Base-by-base conservation (phyloP, 2,888 invertebrate genomes). In the Bimastos eiseni region DNA sequence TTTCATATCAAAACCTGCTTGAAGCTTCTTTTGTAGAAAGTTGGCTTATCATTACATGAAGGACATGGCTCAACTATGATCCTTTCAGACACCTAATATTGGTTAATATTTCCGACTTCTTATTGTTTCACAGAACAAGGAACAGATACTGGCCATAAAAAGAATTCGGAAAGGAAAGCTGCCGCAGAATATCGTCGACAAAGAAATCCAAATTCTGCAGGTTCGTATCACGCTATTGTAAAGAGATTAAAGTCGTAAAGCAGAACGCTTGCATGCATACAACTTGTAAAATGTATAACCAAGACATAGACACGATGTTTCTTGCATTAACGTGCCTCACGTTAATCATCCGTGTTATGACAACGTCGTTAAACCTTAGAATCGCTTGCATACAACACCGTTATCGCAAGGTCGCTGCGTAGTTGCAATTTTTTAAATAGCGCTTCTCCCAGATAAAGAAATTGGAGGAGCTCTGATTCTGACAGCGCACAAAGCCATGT, bases 121-220 rank as follows among this genome's bases (percentile, higher is more conserved):
- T 86, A 5, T 30, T 86, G 33, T 34, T 13, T 70, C 70, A 86
- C 86, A 86, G 86, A 24, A 86, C 24, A 86, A 86, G 37, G 11
- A 3, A 13, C 6, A 15, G 86, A 19, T 36, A 19, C 86, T 86
- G 86, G 86, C 86, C 86, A 86, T 86, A 36, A 86, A 86, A 86
- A 34, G 86, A 86, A 86, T 86, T 86, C 86, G 36, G 37, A 86
- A 86, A 86, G 86, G 86, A 86, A 86, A 86, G 37, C 37, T 86
- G 36, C 86, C 86, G 6, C 86, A 86, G n/a, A 8, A 4, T 17
- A 86, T 86, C 17, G 37, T 86, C 86, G 86, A 86, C 86, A 34
- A 86, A 37, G 86, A 86, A 86, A 86, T 86, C 37, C 86, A 86
- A 36, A 86, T 86, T 24, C 34, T 86, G 17, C 86, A 86, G 86